Evolutionary conservation across 37 sponge, comb jelly and placozoan genomes (phyloP).

Genomic region (Corticium candelabrum): DNA sequence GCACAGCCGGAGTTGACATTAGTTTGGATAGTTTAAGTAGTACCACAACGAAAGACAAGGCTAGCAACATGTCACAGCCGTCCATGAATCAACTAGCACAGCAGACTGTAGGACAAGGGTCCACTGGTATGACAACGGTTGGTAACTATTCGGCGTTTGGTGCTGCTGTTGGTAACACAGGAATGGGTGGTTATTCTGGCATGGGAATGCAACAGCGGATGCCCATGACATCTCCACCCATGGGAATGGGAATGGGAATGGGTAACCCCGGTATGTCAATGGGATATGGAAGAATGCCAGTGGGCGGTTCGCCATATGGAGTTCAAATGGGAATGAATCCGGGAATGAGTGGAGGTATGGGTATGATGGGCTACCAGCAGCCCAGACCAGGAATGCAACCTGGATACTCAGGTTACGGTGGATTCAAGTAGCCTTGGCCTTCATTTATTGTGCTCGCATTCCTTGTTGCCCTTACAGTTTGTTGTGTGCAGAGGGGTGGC

Average conservation of each 20-base stretch:
- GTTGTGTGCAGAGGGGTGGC: too few species aligned
- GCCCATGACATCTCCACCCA: conserved; percentile 10
- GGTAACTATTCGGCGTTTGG: conserved; percentile 28
- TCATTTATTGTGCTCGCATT: too few species aligned
- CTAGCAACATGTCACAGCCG: neutral
- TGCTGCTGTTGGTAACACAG: neutral
- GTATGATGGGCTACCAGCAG: too few species aligned
- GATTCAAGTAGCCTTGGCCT: too few species aligned
- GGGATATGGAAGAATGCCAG: neutral
- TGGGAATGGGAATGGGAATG: conserved; percentile 30
- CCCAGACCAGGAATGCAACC: too few species aligned
- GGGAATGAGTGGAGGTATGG: conserved; percentile 30
- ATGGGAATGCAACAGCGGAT: neutral
- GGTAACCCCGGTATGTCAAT: neutral
- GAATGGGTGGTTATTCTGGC: neutral
- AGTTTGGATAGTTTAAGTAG: conserved; percentile 55
- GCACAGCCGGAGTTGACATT: conserved; percentile 45
- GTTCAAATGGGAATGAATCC: conserved; percentile 17
- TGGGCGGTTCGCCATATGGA: neutral
- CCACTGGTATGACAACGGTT: conserved; percentile 11
- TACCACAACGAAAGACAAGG: neutral
- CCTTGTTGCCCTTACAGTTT: too few species aligned
- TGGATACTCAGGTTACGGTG: too few species aligned
- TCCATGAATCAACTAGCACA: conserved; percentile 62
- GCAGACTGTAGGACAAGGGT: neutral